Percentiles rank a stretch among this genome's conserved stretches.
These are phyloP conservation scores for Furcula furcula DNA, from an alignment of 2,888 invertebrate species.

Conservation along the genomic window DNA sequence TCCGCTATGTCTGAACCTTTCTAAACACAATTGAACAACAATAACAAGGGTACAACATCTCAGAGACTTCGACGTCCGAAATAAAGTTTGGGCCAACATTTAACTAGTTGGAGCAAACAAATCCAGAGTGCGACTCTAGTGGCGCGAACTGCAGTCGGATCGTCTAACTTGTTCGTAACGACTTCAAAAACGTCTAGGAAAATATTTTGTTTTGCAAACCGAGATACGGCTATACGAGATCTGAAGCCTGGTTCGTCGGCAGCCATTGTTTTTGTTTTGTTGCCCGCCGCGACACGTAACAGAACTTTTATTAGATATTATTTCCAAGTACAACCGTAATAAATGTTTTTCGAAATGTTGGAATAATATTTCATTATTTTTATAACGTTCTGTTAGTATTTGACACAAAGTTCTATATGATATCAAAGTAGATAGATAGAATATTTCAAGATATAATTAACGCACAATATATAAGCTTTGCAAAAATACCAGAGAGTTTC, in stretches of 20 bases:
- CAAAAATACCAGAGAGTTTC: too few species aligned
- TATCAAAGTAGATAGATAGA: too few species aligned
- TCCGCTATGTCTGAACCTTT: slow-evolving; percentile 27
- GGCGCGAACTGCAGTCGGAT: slow-evolving; percentile 52
- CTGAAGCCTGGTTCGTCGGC: slow-evolving; percentile 23
- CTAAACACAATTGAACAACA: slow-evolving; percentile 54
- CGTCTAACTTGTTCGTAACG: slow-evolving; percentile 49
- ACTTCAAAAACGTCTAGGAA: slow-evolving; percentile 50
- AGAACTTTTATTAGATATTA: slow-evolving; percentile 21
- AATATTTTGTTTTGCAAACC: slow-evolving; percentile 47
- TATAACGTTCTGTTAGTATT: too few species aligned
- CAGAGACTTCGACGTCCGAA: slow-evolving; percentile 59
- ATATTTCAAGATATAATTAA: too few species aligned
- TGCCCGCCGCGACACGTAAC: slow-evolving; percentile 5
- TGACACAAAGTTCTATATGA: too few species aligned
- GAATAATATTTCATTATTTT: slow-evolving; percentile 7
- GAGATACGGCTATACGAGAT: slow-evolving; percentile 28
- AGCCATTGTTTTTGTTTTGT: slow-evolving; percentile 21
- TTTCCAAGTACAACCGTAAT: too few species aligned
- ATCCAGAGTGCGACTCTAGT: slow-evolving; percentile 62
- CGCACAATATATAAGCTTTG: too few species aligned
- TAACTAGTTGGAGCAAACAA: slow-evolving; percentile 77
- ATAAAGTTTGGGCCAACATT: slow-evolving; percentile 73
- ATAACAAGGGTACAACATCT: slow-evolving; percentile 62
- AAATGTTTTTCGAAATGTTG: slow-evolving; percentile 6